Base-by-base conservation (phyloP, 2,888 invertebrate species). In the Hypsopygia costalis region DNA sequence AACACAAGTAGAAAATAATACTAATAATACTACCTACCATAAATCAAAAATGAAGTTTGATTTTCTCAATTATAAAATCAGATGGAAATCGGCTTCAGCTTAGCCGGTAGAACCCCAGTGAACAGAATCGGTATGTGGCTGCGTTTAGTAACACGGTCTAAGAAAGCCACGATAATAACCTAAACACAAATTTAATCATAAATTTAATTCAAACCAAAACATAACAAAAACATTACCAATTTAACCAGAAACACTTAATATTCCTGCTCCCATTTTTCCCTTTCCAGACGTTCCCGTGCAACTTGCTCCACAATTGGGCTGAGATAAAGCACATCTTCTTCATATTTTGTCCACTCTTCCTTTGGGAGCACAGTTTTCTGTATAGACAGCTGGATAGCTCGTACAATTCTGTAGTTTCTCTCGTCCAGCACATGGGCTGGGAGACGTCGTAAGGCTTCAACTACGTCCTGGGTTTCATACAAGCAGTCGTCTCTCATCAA, bases 291-390 rank as follows among this genome's bases (percentile, higher is more conserved):
- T 75, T 97, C 97, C 50, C 81, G 89, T 34, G 86, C 68, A 0
- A 97, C 94, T 78, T 96, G 92, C 0, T 93, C 81, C 3, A 97
- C 66, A 53, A 91, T 90, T 1, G 94, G 94, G 47, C 90, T 82
- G 48, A 96, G 86, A 65, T 96, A 96, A 6, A 34, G 39, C 5
- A 88, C 81, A 70, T 96, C 95, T 74, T 95, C 93, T 66, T 96
- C 95, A 47, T 90, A 91, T 66, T 93, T 93, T 9, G 93, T 94
- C 97, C 97, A 97, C 62, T 96, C 90, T 10, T 93, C 92, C 71
- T 94, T 43, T n/a, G 43, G 43, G 11, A 43, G 21, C 3, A 25
- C 25, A 25, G 25, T 25, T 7, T 25, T 25, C 6, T 25, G 25
- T 6, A 25, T 25, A n/a, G 6, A n/a, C 7, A 25, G 6, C 7